Base-by-base conservation (phyloP, 2,888 invertebrate genomes). In the Cryptosula pallasiana region DNA sequence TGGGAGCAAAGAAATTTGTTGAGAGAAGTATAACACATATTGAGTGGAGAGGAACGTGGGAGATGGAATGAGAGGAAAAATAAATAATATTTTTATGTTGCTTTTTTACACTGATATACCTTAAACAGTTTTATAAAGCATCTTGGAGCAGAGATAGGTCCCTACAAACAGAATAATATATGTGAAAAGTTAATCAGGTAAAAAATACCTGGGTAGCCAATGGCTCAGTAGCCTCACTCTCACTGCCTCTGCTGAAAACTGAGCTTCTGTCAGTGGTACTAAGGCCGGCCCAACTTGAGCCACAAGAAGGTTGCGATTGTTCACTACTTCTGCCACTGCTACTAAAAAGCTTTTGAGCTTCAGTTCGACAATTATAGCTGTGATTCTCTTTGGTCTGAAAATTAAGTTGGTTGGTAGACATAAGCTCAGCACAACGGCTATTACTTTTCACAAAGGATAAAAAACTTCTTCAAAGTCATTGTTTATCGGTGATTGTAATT, bases 321-420 rank as follows among this genome's bases (percentile, higher is more conserved):
- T 63, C 25, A 32, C 63, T 63, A 34, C 32, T 9, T 16, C 63
- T 2, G 3, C 32, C 63, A 55, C 55, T 69, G 23, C 32, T n/a
- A 23, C 29, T 54, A 23, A 70, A 70, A 9, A 70, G 45, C 45
- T 54, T 70, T 29, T 70, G 70, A 23, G 55, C 70, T 36, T 70
- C 70, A 25, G 70, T 29, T 27, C 70, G n/a, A 54, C 70, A 70
- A 23, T 70, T 70, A 29, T 70, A 70, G 70, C 70, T 70, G 45
- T 70, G 70, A 23, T 70, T 70, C 32, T 70, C 70, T 54, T 70
- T 70, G 32, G 70, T 70, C 70, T 70, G 29, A 25, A 70, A 70
- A 16, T 25, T 25, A 27, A 13, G 20, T 9, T 20, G 20, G 45
- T 20, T 45, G 20, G 45, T 20, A 45, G 20, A n/a, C n/a, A n/a